These are phyloP conservation scores for Bombyx mandarina DNA, from an alignment of 1,140 invertebrate species.

Conservation along the genomic window DNA sequence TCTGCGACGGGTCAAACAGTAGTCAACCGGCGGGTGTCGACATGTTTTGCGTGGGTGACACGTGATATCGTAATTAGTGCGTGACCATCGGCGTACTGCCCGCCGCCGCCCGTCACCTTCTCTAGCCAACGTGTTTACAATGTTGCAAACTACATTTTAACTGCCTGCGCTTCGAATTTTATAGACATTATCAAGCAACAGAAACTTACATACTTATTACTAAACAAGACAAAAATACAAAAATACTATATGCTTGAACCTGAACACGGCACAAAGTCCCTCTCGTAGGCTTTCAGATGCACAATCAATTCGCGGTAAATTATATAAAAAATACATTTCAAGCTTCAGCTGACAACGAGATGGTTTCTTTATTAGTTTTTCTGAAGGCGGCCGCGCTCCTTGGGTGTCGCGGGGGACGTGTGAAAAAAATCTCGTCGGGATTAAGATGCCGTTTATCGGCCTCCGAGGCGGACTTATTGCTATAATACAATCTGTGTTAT, in stretches of 20 bases:
- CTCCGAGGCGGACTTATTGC: constrained; percentile 58
- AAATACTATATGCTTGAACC: neutral
- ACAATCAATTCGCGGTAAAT: constrained; percentile 64
- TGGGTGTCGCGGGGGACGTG: constrained; percentile 47
- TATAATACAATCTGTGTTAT: constrained; percentile 67
- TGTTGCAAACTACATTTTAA: constrained; percentile 1
- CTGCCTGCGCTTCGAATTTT: too few species aligned
- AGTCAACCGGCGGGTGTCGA: constrained; percentile 21
- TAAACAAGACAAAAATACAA: neutral
- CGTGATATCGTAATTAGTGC: constrained; percentile 62
- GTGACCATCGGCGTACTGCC: constrained; percentile 23
- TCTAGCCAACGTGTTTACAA: constrained; percentile 12
- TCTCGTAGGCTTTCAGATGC: constrained; percentile 25
- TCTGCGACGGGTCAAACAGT: constrained; percentile 1
- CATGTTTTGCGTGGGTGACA: constrained; percentile 56
- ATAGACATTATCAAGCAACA: neutral
- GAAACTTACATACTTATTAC: neutral
- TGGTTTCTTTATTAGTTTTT: constrained; percentile 71
- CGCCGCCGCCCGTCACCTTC: constrained; percentile 34
- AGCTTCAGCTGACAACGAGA: constrained; percentile 61
- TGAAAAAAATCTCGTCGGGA: constrained; percentile 60
- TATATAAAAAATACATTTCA: constrained; percentile 72
- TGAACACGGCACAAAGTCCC: neutral
- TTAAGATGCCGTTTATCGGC: constrained; percentile 57
- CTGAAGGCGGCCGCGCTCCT: constrained; percentile 30